Evolutionary conservation across 2,113 vertebrate species (phyloP).

Genomic region (Siniperca knerii): DNA sequence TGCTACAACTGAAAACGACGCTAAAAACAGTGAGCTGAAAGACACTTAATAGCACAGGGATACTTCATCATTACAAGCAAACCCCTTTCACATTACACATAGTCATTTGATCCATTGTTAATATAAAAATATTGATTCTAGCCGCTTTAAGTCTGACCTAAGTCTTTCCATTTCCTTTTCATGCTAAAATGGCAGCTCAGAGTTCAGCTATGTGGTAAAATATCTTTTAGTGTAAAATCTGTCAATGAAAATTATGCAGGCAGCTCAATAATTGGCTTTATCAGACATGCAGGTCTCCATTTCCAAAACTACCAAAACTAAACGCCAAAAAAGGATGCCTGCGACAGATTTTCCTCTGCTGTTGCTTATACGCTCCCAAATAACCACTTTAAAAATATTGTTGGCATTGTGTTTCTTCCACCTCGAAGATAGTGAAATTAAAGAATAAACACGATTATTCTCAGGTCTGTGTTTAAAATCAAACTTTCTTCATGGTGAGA

Average conservation of each 20-base stretch:
- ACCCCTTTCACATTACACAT: no score
- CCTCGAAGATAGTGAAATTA: neutral
- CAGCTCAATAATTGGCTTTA: no score
- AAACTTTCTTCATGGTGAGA: neutral
- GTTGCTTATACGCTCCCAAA: neutral
- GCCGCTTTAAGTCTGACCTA: no score
- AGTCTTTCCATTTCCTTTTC: no score
- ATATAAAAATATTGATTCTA: no score
- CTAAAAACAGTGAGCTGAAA: no score
- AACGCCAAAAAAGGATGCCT: neutral
- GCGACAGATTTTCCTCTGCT: neutral
- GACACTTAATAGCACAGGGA: no score
- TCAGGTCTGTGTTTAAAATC: neutral
- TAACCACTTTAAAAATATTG: neutral
- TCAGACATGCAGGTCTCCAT: no score
- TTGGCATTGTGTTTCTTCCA: neutral
- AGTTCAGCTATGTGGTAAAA: no score
- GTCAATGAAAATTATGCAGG: neutral
- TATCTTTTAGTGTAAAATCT: neutral
- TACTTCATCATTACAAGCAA: neutral
- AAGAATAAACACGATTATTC: neutral
- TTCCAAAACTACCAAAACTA: neutral
- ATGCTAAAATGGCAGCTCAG: no score
- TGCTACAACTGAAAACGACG: no score
- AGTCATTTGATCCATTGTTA: neutral